Conservation (phyloP, 2,113 vertebrate species). For the Chloropsis cyanopogon region DNA sequence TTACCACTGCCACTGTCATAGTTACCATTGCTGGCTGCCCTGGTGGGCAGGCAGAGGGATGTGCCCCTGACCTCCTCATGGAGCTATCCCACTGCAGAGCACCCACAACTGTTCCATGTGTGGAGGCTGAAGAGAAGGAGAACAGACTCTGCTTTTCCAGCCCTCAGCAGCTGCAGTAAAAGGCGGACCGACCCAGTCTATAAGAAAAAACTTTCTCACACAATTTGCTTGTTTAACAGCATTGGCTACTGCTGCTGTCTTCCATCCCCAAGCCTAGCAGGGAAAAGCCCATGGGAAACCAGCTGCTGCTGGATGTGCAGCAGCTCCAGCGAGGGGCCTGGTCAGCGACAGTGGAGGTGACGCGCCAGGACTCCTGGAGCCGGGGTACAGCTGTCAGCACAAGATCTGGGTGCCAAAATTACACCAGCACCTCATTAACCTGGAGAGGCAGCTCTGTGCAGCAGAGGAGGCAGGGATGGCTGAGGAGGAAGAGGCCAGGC, state of each 20-base stretch:
- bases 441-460: background rate
- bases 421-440: constrained; percentile 10
- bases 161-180: background rate
- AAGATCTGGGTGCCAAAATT: background rate
- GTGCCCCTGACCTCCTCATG: background rate
- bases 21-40: background rate
- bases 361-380: background rate
- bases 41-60: background rate
- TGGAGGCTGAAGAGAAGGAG: background rate
- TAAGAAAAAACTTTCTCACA: background rate
- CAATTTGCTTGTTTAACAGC: background rate
- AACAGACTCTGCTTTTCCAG: background rate
- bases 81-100: background rate
- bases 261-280: background rate
- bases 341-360: fast-evolving
- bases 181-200: background rate
- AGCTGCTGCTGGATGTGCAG: background rate
- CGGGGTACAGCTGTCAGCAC: background rate
- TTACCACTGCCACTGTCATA: background rate
- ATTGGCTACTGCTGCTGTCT: background rate
- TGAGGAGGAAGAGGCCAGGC: background rate
- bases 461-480: background rate
- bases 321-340: fast-evolving
- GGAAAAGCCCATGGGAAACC: background rate
- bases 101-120: background rate